phyloP scores from a whole-genome alignment of 2,888 invertebrate species.

The Brassicogethes aeneus region DNA sequence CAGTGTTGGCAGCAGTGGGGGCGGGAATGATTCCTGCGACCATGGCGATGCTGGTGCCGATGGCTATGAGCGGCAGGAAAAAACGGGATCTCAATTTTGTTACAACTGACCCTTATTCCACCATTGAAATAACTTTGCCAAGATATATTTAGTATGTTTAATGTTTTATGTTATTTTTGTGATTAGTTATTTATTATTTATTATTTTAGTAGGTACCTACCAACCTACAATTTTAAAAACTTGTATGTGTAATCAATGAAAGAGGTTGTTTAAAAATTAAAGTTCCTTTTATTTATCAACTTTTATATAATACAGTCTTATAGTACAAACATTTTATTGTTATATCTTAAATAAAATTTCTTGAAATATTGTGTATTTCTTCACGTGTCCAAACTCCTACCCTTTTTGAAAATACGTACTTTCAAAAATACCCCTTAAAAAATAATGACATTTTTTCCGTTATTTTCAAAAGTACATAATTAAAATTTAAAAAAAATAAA shows the following conservation, averaged over 20 bases:
- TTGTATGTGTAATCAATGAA: too few species aligned
- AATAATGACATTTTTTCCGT: neutral
- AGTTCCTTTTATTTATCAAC: too few species aligned
- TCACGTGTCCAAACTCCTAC: slow-evolving; percentile 10
- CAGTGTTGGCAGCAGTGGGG: slow-evolving; percentile 62
- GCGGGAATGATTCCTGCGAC: slow-evolving; percentile 75
- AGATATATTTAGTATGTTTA: slow-evolving; percentile 8
- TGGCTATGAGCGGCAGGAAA: slow-evolving; percentile 56
- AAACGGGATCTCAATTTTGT: slow-evolving; percentile 14
- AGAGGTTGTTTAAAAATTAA: too few species aligned
- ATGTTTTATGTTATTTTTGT: neutral
- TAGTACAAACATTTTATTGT: slow-evolving; percentile 7
- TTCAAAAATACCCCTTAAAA: slow-evolving; percentile 3
- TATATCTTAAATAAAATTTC: neutral
- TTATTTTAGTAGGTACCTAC: too few species aligned
- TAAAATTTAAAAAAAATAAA: slow-evolving; percentile 2
- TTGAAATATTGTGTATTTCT: neutral
- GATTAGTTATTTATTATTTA: too few species aligned
- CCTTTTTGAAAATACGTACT: slow-evolving; percentile 1
- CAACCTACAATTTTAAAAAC: slow-evolving; percentile 1
- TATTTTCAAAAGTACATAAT: slow-evolving; percentile 10
- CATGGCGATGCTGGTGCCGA: slow-evolving; percentile 71
- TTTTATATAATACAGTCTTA: slow-evolving; percentile 16
- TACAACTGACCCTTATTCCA: slow-evolving; percentile 4
- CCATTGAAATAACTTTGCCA: slow-evolving; percentile 12